These are phyloP conservation scores for Dendrolimus punctatus DNA, from an alignment of 1,140 invertebrate species.

Conservation along the genomic window DNA sequence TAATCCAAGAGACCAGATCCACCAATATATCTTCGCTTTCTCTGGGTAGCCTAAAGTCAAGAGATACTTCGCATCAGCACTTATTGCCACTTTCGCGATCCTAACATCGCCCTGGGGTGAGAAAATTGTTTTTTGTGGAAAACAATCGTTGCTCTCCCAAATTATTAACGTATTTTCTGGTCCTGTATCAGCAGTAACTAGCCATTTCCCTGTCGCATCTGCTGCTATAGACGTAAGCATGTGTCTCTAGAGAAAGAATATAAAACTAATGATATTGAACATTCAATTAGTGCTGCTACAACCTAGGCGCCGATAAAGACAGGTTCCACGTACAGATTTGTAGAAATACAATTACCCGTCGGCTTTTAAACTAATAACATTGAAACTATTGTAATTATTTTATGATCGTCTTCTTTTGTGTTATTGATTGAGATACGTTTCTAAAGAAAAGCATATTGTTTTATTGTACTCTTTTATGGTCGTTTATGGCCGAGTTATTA, in stretches of 20 bases:
- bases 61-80: conserved; percentile 71
- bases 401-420: too few relatives aligned
- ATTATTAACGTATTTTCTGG: conserved; percentile 71
- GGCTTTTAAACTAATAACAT: too few relatives aligned
- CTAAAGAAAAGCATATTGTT: too few relatives aligned
- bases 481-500: too few relatives aligned
- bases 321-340: too few relatives aligned
- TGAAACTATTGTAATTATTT: too few relatives aligned
- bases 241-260: conserved; percentile 51
- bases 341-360: too few relatives aligned
- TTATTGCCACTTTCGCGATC: conserved; percentile 61
- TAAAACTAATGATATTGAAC: too few relatives aligned
- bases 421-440: too few relatives aligned
- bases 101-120: conserved; percentile 53
- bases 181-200: conserved; percentile 71
- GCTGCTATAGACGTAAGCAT: conserved; percentile 51
- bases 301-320: too few relatives aligned
- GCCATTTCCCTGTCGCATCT: conserved; percentile 64
- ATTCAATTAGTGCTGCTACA: too few relatives aligned
- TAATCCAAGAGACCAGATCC: conserved; percentile 72
- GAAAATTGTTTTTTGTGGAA: conserved; percentile 70
- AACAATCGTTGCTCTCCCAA: conserved; percentile 69
- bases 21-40: conserved; percentile 63
- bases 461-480: too few relatives aligned
- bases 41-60: conserved; percentile 66